Evolutionary conservation across 2,797 vertebrate genomes (phyloP).

Genomic region (Synaphobranchus kaupii): DNA sequence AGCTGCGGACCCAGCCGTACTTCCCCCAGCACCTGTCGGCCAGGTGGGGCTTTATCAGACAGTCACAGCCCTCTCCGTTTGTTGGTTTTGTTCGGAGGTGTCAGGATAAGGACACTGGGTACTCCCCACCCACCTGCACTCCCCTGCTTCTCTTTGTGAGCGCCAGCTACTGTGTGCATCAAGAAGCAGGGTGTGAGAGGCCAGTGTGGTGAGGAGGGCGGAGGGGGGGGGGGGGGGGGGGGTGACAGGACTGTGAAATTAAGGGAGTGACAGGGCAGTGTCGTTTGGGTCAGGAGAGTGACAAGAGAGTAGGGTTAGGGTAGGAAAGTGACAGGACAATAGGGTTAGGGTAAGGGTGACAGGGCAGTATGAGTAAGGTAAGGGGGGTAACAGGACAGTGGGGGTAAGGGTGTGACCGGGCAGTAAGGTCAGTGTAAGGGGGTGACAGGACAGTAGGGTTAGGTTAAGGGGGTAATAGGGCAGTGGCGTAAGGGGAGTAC

Average conservation of each 20-base stretch:
- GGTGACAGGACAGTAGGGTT: not conserved
- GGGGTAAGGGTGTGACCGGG: not conserved
- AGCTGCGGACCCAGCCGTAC: conserved; percentile 43
- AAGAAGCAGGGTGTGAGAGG: not conserved
- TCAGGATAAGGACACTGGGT: conserved; percentile 43
- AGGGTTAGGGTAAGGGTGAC: not conserved
- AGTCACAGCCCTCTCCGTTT: conserved; percentile 28
- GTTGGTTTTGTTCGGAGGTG: conserved; percentile 41
- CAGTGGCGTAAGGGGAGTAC: not conserved
- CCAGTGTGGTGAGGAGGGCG: not conserved
- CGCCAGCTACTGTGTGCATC: conserved; percentile 43
- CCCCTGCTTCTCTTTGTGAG: conserved; percentile 47
- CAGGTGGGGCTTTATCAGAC: conserved; percentile 63
- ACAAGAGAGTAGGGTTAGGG: not conserved
- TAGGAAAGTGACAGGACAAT: not conserved
- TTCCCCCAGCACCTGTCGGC: conserved; percentile 69
- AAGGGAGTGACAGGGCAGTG: too few relatives aligned
- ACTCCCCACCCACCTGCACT: conserved; percentile 36
- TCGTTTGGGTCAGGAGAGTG: not conserved
- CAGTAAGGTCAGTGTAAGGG: not conserved
- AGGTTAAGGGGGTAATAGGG: not conserved
- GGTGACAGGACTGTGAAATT: too few relatives aligned
- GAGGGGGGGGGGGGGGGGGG: not conserved
- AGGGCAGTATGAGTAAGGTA: not conserved
- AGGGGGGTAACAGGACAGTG: not conserved